phyloP scores from a whole-genome alignment of 2,113 vertebrate genomes.

The Vireo altiloquus region DNA sequence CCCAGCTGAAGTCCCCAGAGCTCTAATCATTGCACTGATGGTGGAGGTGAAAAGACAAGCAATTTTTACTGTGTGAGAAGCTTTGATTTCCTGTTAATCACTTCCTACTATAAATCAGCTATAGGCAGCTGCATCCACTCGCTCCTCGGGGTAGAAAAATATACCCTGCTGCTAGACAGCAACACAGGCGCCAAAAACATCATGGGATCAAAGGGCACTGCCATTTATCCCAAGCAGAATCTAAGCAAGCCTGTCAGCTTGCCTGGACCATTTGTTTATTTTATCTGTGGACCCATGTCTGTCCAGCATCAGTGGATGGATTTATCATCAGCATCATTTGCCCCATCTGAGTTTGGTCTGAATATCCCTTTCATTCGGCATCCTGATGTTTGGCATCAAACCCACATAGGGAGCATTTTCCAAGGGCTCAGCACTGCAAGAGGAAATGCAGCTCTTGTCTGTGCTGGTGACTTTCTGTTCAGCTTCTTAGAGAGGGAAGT shows the following conservation, averaged over 20 bases:
- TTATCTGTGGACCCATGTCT: slow-evolving; percentile 64
- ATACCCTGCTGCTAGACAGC: slow-evolving; percentile 69
- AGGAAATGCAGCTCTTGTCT: background rate
- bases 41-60: slow-evolving; percentile 46
- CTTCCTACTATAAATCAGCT: slow-evolving; percentile 76
- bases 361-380: slow-evolving; percentile 29
- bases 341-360: background rate
- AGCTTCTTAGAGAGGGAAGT: background rate
- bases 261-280: slow-evolving; percentile 67
- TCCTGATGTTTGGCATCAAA: background rate
- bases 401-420: background rate
- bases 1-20: background rate
- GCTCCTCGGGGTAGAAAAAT: slow-evolving; percentile 59
- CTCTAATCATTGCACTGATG: slow-evolving; percentile 20
- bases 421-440: background rate
- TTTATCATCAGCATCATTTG: slow-evolving; percentile 37
- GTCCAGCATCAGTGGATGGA: background rate
- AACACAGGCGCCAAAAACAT: slow-evolving; percentile 74
- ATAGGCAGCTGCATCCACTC: slow-evolving; percentile 69
- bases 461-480: background rate
- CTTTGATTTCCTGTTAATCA: slow-evolving; percentile 57
- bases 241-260: slow-evolving; percentile 62
- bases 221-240: slow-evolving; percentile 52
- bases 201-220: slow-evolving; percentile 69
- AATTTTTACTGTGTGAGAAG: slow-evolving; percentile 38